Percentiles rank a stretch among this genome's conserved stretches.
phyloP scores from a whole-genome alignment of 2,797 vertebrate genomes.

The Myripristis murdjan region DNA sequence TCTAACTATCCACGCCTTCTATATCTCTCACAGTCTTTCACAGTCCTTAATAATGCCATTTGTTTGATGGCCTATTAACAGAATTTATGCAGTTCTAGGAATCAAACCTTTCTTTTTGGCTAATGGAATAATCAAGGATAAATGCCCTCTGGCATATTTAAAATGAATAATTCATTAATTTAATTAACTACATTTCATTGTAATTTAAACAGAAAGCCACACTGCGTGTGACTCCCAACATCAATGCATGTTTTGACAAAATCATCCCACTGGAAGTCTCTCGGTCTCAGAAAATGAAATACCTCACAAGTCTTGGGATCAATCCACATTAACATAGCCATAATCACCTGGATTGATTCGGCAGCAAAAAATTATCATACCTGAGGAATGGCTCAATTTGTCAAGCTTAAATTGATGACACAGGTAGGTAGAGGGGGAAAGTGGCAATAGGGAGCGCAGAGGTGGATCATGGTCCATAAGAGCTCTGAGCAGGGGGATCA shows the following conservation, averaged over 20 bases:
- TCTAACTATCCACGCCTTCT: constrained; percentile 35
- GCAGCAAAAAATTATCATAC: constrained; percentile 74
- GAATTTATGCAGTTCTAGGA: constrained; percentile 36
- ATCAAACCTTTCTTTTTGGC: constrained; percentile 24
- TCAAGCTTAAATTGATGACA: constrained; percentile 73
- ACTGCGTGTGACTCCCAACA: background rate
- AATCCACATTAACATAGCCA: constrained; percentile 78
- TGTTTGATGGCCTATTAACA: constrained; percentile 35
- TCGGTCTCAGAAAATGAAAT: constrained; percentile 63
- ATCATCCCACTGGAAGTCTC: constrained; percentile 47
- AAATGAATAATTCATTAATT: constrained; percentile 21
- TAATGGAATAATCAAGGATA: constrained; percentile 26
- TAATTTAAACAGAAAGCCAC: constrained; percentile 8
- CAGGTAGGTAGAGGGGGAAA: constrained; percentile 22
- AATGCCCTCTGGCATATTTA: background rate
- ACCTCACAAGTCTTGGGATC: constrained; percentile 59
- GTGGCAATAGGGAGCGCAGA: constrained; percentile 45
- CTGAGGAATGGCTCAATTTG: constrained; percentile 76
- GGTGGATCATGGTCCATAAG: constrained; percentile 70
- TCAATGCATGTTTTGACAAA: background rate
- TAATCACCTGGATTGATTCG: constrained; percentile 82
- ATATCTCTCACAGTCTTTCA: constrained; percentile 45
- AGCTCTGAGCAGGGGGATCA: constrained; percentile 68
- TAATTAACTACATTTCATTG: constrained; percentile 9
- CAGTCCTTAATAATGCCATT: constrained; percentile 41